A percentile compares a stretch with the other conserved stretches of the same genome.
Evolutionary conservation across 2,797 vertebrate genomes (phyloP).

Genomic region (Sebastiscus tertius): DNA sequence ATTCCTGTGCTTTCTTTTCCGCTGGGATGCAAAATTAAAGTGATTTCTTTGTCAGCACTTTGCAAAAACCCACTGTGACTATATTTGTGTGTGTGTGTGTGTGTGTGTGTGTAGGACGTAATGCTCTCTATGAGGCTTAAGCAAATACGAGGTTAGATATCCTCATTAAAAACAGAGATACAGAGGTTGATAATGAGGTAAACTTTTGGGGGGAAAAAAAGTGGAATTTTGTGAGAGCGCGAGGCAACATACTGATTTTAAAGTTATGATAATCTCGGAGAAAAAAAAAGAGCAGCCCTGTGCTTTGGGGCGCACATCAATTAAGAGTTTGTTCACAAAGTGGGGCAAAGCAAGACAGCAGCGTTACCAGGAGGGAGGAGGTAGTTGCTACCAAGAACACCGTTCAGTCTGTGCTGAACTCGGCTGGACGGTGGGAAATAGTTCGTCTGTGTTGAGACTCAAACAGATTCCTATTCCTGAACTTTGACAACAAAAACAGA

Average conservation of each 20-base stretch:
- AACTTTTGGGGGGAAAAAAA: conserved; percentile 30
- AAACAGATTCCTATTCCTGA: background rate
- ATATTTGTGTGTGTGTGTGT: background rate
- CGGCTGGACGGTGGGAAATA: background rate
- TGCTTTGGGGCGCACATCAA: conserved; percentile 35
- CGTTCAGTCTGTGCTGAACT: background rate
- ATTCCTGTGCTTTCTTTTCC: conserved; percentile 41
- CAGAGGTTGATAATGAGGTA: conserved; percentile 45
- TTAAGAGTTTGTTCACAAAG: conserved; percentile 49
- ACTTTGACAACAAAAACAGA: background rate
- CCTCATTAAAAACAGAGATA: conserved; percentile 55
- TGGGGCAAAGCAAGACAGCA: conserved; percentile 34
- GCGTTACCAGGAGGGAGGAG: background rate
- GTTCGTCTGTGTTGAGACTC: background rate
- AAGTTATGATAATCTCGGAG: conserved; percentile 38
- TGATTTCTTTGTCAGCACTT: conserved; percentile 72
- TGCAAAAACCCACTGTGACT: conserved; percentile 50
- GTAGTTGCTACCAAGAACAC: background rate
- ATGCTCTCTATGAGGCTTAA: conserved; percentile 51
- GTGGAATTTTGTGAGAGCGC: background rate
- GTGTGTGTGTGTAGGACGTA: conserved; percentile 6
- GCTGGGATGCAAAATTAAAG: conserved; percentile 58
- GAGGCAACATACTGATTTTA: conserved; percentile 39
- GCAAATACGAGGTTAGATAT: conserved; percentile 47
- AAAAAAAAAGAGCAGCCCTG: conserved; percentile 22